phyloP scores from a whole-genome alignment of 2,113 vertebrate genomes.

The Sturnira hondurensis region DNA sequence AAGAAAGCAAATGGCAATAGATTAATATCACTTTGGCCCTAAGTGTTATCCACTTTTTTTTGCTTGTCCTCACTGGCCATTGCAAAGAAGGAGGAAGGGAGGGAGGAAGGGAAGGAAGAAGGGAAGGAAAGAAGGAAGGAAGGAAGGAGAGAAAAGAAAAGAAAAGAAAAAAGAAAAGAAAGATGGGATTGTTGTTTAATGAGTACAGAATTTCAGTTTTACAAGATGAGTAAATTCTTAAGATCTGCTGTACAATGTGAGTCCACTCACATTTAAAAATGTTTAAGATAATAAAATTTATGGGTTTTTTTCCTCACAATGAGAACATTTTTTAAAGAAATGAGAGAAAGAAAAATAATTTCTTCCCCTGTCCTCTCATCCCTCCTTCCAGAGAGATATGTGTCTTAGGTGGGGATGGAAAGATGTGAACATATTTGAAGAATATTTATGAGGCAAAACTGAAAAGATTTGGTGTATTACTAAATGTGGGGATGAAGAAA shows the following conservation, averaged over 20 bases:
- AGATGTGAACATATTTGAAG: not conserved
- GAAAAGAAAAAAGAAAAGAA: not conserved
- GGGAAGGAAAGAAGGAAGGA: not conserved
- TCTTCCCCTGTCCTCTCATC: not conserved
- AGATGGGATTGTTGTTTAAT: not conserved
- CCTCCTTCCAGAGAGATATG: not conserved
- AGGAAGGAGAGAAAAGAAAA: not conserved
- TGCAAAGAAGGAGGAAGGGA: not conserved
- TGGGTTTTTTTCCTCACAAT: not conserved
- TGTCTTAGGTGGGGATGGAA: not conserved
- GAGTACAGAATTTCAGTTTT: not conserved
- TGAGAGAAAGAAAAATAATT: not conserved
- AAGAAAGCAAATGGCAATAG: not conserved
- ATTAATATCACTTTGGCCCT: not conserved
- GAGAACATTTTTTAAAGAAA: not conserved
- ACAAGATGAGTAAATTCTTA: not conserved
- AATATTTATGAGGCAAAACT: not conserved
- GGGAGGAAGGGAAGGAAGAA: accelerated
- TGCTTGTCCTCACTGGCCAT: not conserved
- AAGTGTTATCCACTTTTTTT: not conserved
- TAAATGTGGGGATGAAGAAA: not conserved
- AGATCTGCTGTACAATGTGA: not conserved
- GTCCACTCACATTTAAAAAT: not conserved
- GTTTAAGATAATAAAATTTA: not conserved
- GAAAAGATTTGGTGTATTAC: not conserved